Evolutionary conservation across 2,888 invertebrate genomes (phyloP), one percentile per base, ranked within the genome.

Genomic region (Pachliopta kotzebuea): DNA sequence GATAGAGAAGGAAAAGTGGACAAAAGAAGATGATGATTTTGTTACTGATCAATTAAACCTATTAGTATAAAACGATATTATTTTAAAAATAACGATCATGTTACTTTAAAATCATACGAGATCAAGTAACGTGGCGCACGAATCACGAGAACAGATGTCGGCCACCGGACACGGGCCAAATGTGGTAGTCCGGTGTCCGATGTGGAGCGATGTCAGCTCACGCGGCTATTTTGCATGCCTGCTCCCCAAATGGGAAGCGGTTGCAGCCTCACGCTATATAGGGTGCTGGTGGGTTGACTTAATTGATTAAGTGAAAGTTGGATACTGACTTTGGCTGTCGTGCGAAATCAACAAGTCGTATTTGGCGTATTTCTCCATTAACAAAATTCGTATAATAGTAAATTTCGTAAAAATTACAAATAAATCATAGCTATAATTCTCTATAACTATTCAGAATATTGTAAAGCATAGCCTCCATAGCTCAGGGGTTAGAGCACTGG

Each of bases 401-500:
- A 26, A 26, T 26, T 26, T 26, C 6, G 26, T 26, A 6, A 26
- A 26, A 26, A 26, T 26, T 3, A 4, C 4, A 26, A 26, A 26
- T 6, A 6, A 4, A 4, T 26, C 26, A 26, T 4, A 26, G 6
- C 45, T n/a, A 7, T 45, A 45, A n/a, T 45, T 18, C 45, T 45
- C 18, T 45, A 14, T 45, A 45, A n/a, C n/a, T 18, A 8, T 56
- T 56, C 37, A 37, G 21, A 23, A 17, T 0, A 8, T 21, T 11
- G 1, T 37, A 23, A 17, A n/a, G 2, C 60, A 6, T 11, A 77
- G 92, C 92, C 92, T 92, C 91, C 91, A 92, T 92, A 92, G 91
- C 91, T 92, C 92, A 92, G 91, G 90, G 91, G 92, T 88, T 90
- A 92, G 91, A 92, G 91, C 92, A 92, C 91, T 92, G 91, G 92